These are phyloP conservation scores for Rhaphigaster nebulosa DNA, from an alignment of 2,888 invertebrate genomes.

Conservation along the genomic window DNA sequence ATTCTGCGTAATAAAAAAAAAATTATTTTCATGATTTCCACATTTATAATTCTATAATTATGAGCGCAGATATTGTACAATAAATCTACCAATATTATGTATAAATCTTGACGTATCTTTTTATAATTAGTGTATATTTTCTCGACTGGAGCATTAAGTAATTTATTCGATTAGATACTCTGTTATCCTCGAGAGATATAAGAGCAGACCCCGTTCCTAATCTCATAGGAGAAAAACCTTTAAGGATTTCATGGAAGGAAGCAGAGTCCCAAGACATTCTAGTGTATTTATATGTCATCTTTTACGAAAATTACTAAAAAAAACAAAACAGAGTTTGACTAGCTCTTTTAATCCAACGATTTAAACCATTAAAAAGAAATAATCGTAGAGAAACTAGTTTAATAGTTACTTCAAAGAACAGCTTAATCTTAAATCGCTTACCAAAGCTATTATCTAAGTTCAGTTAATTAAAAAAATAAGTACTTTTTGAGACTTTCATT, in stretches of 20 bases:
- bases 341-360: no score
- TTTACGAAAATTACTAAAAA: no score
- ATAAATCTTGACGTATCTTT: background rate
- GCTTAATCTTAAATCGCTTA: background rate
- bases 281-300: background rate
- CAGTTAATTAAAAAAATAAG: background rate
- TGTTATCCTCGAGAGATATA: background rate
- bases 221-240: background rate
- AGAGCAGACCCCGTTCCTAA: background rate
- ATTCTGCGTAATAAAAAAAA: background rate
- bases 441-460: background rate
- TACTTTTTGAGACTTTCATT: background rate
- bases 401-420: background rate
- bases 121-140: background rate
- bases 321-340: no score
- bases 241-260: background rate
- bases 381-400: background rate
- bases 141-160: background rate
- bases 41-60: background rate
- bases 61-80: no score
- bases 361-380: background rate
- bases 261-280: background rate
- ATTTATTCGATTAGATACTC: background rate
- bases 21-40: background rate
- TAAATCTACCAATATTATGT: background rate